Percentiles rank a stretch among this genome's conserved stretches.
Evolutionary conservation across 2,888 invertebrate genomes (phyloP).

Genomic region (Agonopterix subpropinquella): DNA sequence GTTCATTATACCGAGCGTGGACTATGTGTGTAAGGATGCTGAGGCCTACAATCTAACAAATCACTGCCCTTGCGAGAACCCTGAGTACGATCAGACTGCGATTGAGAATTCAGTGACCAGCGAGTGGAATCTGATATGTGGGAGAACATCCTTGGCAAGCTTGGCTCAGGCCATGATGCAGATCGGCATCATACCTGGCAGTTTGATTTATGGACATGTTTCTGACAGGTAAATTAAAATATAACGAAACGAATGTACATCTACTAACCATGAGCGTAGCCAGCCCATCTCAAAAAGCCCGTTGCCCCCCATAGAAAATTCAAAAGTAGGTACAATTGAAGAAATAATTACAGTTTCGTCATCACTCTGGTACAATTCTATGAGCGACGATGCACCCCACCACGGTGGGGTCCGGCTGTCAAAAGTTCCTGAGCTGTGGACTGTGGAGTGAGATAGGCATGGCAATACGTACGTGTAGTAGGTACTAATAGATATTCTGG

Average conservation of each 20-base stretch:
- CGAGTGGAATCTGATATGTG: constrained; percentile 78
- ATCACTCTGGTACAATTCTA: no score
- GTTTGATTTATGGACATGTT: constrained; percentile 69
- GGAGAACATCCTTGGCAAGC: constrained; percentile 67
- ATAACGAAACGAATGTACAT: background rate
- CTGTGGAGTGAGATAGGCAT: no score
- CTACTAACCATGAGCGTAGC: no score
- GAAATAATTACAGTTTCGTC: no score
- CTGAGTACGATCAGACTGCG: constrained; percentile 70
- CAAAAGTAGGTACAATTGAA: no score
- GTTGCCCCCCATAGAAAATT: no score
- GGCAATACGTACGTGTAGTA: no score
- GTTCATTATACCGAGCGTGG: constrained; percentile 70
- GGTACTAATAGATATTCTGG: no score
- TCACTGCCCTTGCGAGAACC: constrained; percentile 52
- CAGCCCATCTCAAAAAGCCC: no score
- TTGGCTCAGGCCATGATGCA: constrained; percentile 73
- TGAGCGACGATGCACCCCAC: no score
- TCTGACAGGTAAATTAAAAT: constrained; percentile 53
- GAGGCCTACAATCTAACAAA: constrained; percentile 46
- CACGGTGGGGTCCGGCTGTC: no score
- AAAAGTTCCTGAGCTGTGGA: no score
- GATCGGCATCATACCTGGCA: constrained; percentile 73
- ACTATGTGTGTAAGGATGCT: constrained; percentile 61
- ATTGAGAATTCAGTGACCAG: constrained; percentile 75